Conservation (phyloP, 2,888 invertebrate species). For the Metellina segmentata region DNA sequence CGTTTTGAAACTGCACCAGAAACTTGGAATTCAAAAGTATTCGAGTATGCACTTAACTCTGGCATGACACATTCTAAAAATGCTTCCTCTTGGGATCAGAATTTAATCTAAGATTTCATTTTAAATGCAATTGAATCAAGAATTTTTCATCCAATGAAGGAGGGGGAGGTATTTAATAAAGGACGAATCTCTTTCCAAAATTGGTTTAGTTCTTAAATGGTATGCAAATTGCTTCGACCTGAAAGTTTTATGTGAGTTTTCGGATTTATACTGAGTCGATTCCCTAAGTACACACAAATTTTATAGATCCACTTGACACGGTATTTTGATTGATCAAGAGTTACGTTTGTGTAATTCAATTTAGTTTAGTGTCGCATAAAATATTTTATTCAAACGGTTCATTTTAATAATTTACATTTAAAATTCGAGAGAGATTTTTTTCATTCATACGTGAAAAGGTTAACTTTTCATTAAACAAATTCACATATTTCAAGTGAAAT, state of each 20-base stretch:
- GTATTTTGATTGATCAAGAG: neutral
- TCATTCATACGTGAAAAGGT: too few species aligned
- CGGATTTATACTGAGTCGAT: neutral
- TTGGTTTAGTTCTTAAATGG: neutral
- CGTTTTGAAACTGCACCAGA: neutral
- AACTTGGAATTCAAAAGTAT: neutral
- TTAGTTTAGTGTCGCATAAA: neutral
- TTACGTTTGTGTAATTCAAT: neutral
- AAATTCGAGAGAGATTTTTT: too few species aligned
- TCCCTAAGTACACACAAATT: neutral
- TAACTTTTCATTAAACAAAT: too few species aligned
- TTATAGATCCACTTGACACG: neutral
- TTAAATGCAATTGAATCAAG: slow-evolving; percentile 26
- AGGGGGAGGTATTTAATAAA: neutral
- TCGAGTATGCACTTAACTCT: neutral
- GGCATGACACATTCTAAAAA: neutral
- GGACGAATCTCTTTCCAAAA: slow-evolving; percentile 20
- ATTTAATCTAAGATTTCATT: slow-evolving; percentile 14
- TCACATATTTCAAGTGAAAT: too few species aligned
- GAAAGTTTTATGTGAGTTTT: slow-evolving; percentile 16
- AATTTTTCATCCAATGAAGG: neutral
- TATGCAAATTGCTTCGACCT: neutral
- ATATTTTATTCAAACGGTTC: neutral
- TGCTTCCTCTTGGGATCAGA: neutral
- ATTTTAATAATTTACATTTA: too few species aligned